Conservation (phyloP, 2,888 invertebrate genomes). For the Mythimna ferrago region DNA sequence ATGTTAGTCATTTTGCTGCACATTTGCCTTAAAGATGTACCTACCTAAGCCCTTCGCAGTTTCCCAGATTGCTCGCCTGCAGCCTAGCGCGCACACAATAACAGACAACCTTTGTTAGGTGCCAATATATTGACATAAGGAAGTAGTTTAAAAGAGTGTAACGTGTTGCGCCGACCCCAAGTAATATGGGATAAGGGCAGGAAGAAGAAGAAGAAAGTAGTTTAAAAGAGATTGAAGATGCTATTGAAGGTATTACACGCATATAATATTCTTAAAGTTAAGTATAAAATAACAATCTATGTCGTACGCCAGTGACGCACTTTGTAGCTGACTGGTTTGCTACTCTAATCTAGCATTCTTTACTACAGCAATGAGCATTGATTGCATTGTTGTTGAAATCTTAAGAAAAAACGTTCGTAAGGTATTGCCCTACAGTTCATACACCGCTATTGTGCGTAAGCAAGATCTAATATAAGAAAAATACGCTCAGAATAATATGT, state of each 20-base stretch:
- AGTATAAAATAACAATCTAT: slow-evolving; percentile 11
- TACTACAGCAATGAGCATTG: slow-evolving; percentile 4
- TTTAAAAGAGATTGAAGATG: slow-evolving; percentile 36
- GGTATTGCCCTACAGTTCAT: background rate
- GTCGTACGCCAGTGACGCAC: slow-evolving; percentile 44
- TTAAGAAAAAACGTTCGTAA: background rate
- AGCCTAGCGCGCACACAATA: background rate
- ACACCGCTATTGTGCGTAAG: background rate
- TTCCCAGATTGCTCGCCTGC: slow-evolving; percentile 2
- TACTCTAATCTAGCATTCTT: slow-evolving; percentile 16
- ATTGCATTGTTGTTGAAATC: slow-evolving; percentile 10
- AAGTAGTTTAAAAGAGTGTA: no score
- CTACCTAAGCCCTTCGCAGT: background rate
- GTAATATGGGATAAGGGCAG: no score
- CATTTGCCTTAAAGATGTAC: background rate
- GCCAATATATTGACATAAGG: slow-evolving; percentile 44
- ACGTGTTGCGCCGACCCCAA: no score
- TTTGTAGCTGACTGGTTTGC: slow-evolving; percentile 31
- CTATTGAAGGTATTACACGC: slow-evolving; percentile 9
- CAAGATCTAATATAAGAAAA: background rate
- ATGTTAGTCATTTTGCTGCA: no score
- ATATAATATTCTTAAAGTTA: slow-evolving; percentile 21
- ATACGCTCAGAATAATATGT: background rate
- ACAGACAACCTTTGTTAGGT: slow-evolving; percentile 27
- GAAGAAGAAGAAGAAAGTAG: no score